Conservation (phyloP, 2,113 vertebrate genomes). For the Phaethornis superciliosus region DNA sequence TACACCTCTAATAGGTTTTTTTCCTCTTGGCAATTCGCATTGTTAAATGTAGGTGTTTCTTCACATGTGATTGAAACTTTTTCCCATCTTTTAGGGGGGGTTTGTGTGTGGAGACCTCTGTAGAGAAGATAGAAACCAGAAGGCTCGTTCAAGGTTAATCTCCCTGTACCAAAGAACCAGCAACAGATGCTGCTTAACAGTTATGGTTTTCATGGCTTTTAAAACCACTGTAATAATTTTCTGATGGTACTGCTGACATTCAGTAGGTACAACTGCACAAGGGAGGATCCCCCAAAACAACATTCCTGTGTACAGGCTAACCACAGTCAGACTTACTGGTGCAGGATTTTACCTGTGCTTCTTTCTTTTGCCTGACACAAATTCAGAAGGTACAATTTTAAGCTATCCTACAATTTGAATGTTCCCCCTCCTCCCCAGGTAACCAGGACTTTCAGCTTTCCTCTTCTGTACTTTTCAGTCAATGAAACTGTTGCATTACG, state of each 20-base stretch:
- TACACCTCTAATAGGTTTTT: background rate
- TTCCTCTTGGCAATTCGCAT: background rate
- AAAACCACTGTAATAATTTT: background rate
- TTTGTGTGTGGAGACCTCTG: background rate
- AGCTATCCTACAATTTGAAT: background rate
- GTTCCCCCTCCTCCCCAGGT: background rate
- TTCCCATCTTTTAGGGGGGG: background rate
- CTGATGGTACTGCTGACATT: background rate
- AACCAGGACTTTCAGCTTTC: background rate
- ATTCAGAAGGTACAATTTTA: background rate
- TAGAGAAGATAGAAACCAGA: background rate
- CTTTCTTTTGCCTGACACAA: background rate
- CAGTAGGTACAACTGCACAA: accelerated
- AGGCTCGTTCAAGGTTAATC: background rate
- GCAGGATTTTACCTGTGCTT: background rate
- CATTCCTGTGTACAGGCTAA: background rate
- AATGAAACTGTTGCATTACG: accelerated
- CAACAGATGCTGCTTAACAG: background rate
- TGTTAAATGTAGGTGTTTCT: background rate
- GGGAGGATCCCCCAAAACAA: background rate
- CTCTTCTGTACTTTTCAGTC: background rate
- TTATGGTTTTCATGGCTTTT: background rate
- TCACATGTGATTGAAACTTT: background rate
- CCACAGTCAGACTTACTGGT: accelerated
- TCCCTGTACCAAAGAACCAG: background rate